Percentiles rank a stretch among this genome's conserved stretches.
Conservation (phyloP, 2,797 vertebrate species). For the Crypturellus tataupa region DNA sequence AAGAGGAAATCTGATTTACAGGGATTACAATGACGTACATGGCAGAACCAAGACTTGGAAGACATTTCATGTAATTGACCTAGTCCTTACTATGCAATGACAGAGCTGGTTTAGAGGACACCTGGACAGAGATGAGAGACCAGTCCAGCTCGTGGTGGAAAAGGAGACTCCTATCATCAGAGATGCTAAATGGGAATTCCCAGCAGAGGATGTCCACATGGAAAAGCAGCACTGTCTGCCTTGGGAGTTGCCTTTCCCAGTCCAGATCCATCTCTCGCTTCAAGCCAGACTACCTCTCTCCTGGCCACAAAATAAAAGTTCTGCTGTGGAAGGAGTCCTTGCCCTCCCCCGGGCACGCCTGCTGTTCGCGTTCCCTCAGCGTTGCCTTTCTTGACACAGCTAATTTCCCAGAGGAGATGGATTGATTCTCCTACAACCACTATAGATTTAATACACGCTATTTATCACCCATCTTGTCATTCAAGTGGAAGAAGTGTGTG, state of each 20-base stretch:
- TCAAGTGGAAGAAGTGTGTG: neutral
- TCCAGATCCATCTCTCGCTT: neutral
- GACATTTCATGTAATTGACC: too few species aligned
- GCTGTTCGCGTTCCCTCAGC: neutral
- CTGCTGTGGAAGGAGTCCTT: neutral
- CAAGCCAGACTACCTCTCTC: neutral
- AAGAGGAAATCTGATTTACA: neutral
- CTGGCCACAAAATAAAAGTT: neutral
- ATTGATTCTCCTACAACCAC: slow-evolving; percentile 16
- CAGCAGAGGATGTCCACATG: neutral
- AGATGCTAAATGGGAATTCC: fast-evolving
- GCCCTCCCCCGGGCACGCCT: neutral
- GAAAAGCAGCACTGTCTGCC: neutral
- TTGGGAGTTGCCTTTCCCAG: neutral
- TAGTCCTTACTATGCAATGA: too few species aligned
- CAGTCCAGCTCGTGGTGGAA: too few species aligned
- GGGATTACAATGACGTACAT: neutral
- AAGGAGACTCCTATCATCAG: too few species aligned
- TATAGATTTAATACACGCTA: slow-evolving; percentile 21
- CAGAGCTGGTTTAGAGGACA: too few species aligned
- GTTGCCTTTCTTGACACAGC: neutral
- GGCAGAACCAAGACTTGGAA: neutral
- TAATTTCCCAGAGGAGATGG: slow-evolving; percentile 58
- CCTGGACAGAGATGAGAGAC: too few species aligned
- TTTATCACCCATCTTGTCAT: slow-evolving; percentile 47